phyloP scores from a whole-genome alignment of 2,797 vertebrate genomes.

The Cuniculus paca region DNA sequence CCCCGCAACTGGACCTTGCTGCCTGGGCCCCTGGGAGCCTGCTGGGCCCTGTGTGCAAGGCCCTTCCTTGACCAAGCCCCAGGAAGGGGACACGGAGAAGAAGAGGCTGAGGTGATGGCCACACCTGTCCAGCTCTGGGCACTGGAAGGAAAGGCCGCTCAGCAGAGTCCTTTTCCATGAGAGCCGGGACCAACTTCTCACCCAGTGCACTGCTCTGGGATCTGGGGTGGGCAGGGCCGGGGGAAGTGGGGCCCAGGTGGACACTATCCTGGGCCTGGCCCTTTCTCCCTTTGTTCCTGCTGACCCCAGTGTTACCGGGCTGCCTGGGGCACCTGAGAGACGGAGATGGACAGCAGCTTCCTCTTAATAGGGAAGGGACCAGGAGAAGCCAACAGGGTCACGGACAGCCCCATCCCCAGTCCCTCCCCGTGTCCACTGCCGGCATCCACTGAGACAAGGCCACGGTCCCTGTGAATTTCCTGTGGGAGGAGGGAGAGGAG shows the following conservation, averaged over 20 bases:
- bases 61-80: not conserved
- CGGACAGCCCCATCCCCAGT: no score
- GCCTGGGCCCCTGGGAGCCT: not conserved
- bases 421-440: not conserved
- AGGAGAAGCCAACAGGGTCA: not conserved
- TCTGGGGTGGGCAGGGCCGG: not conserved
- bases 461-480: no score
- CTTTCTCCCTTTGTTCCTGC: not conserved
- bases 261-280: no score
- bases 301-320: not conserved
- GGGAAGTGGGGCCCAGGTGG: not conserved
- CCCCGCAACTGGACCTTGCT: not conserved
- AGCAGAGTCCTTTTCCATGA: not conserved
- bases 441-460: not conserved
- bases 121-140: fast-evolving
- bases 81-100: not conserved
- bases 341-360: not conserved
- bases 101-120: fast-evolving
- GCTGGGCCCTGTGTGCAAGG: not conserved
- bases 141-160: fast-evolving
- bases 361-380: not conserved
- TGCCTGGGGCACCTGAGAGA: not conserved
- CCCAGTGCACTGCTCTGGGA: no score
- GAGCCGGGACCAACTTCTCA: fast-evolving
- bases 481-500: not conserved